Evolutionary conservation across 2,797 vertebrate species (phyloP).

Genomic region (Crotalus adamanteus): DNA sequence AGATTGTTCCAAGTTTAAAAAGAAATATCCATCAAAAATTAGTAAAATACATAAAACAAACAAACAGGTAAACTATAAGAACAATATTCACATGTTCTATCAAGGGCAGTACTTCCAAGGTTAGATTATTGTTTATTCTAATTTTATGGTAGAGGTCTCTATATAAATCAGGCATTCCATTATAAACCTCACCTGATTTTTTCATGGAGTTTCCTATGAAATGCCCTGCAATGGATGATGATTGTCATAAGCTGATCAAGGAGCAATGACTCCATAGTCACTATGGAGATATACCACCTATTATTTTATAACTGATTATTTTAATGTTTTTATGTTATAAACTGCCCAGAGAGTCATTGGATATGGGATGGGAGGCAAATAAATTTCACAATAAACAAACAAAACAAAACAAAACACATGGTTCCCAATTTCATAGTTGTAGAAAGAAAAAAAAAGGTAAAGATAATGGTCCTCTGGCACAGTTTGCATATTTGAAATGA

Average conservation of each 20-base stretch:
- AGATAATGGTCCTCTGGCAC: neutral
- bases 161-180: neutral
- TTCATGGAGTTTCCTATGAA: slow-evolving; percentile 45
- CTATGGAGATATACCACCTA: slow-evolving; percentile 39
- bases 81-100: neutral
- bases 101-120: neutral
- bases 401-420: neutral
- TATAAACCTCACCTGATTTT: neutral
- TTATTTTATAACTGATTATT: neutral
- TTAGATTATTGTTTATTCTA: neutral
- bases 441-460: slow-evolving; percentile 36
- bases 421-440: slow-evolving; percentile 45
- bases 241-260: neutral
- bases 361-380: neutral
- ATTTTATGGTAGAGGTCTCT: neutral
- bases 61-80: neutral
- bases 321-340: neutral
- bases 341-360: neutral
- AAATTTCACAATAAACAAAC: neutral
- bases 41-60: neutral
- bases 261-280: slow-evolving; percentile 43
- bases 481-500: neutral
- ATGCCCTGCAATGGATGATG: slow-evolving; percentile 23
- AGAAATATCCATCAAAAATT: neutral
- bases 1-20: neutral